phyloP scores from a whole-genome alignment of 2,888 invertebrate genomes.

The Mechanitis mazaeus region DNA sequence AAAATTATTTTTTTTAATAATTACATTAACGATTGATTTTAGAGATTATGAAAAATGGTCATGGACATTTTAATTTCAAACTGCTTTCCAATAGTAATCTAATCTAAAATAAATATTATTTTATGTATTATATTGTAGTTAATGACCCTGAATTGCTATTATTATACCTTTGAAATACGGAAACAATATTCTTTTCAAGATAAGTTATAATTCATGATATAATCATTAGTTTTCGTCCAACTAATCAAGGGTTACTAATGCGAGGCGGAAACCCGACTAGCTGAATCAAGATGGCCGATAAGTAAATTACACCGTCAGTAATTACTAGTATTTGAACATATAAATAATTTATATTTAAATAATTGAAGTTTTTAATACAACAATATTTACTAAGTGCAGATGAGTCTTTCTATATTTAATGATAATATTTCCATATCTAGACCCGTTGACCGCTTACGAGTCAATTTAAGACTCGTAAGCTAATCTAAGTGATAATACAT shows the following conservation, averaged over 20 bases:
- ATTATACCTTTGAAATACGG: not conserved
- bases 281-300: constrained; percentile 55
- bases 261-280: constrained; percentile 48
- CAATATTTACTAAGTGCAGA: too few species aligned
- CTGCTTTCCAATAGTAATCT: too few species aligned
- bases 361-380: too few species aligned
- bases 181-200: not conserved
- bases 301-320: constrained; percentile 58
- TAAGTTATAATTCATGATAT: not conserved
- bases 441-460: too few species aligned
- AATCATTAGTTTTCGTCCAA: constrained; percentile 24
- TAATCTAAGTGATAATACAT: too few species aligned
- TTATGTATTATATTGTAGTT: not conserved
- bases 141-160: not conserved
- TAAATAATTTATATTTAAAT: not conserved
- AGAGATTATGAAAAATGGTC: too few species aligned
- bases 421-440: too few species aligned
- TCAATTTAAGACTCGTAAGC: too few species aligned
- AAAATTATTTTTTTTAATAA: too few species aligned
- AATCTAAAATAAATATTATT: not conserved
- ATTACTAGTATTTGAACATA: constrained; percentile 22
- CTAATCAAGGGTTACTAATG: constrained; percentile 51
- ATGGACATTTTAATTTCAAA: too few species aligned
- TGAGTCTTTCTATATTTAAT: too few species aligned
- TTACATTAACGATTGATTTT: too few species aligned